Evolutionary conservation across 2,888 invertebrate species (phyloP).

Genomic region (Siphlonurus alternatus): DNA sequence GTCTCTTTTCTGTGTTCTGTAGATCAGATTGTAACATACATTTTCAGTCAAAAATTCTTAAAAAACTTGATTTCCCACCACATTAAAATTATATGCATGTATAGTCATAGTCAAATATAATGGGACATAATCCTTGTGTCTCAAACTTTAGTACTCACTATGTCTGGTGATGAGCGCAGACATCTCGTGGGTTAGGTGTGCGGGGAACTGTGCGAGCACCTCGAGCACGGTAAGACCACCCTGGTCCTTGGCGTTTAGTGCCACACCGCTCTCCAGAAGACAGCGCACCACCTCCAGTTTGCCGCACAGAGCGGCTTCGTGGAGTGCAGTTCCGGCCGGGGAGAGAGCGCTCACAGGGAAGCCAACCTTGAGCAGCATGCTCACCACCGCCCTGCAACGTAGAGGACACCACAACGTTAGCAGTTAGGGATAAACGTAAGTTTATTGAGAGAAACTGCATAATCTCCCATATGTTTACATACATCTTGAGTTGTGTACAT

Average conservation of each 20-base stretch:
- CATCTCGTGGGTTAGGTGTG: conserved; percentile 73
- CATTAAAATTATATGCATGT: background rate
- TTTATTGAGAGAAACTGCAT: background rate
- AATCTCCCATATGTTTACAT: conserved; percentile 3
- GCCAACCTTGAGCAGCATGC: conserved; percentile 63
- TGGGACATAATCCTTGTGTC: background rate
- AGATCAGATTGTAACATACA: no score
- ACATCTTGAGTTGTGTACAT: background rate
- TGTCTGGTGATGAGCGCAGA: conserved; percentile 51
- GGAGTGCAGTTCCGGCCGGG: conserved; percentile 74
- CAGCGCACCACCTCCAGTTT: conserved; percentile 75
- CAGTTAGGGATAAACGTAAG: no score
- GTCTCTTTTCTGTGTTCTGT: conserved; percentile 1
- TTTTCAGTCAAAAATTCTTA: background rate
- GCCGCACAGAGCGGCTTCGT: conserved; percentile 85
- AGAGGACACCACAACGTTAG: background rate
- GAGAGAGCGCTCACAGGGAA: conserved; percentile 78
- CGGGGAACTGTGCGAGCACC: conserved; percentile 72
- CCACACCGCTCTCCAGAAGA: conserved; percentile 64
- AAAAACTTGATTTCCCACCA: background rate
- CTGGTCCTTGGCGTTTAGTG: conserved; percentile 60
- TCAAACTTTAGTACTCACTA: conserved; percentile 39
- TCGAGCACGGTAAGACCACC: conserved; percentile 73
- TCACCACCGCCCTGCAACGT: conserved; percentile 53
- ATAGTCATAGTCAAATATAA: background rate